phyloP scores from a whole-genome alignment of 2,113 vertebrate genomes.

The Leucoraja erinaceus region DNA sequence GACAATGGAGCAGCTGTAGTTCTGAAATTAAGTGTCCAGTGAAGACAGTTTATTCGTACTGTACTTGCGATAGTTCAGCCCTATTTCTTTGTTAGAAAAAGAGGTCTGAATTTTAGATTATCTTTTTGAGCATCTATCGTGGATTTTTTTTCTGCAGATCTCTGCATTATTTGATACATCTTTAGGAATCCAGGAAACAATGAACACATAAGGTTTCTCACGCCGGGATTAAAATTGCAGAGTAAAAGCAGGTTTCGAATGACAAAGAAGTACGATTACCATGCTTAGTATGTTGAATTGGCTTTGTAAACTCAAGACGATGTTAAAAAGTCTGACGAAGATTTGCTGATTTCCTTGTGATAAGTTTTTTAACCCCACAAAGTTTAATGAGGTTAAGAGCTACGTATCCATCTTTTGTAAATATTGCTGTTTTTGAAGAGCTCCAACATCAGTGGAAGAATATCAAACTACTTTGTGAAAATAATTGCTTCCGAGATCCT shows the following conservation, averaged over 20 bases:
- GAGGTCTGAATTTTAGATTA: background rate
- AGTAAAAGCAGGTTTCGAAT: background rate
- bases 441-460: background rate
- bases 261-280: constrained; percentile 30
- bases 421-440: constrained; percentile 1
- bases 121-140: background rate
- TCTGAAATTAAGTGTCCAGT: constrained; percentile 45
- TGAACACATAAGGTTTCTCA: background rate
- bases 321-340: background rate
- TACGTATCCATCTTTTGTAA: background rate
- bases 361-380: constrained; percentile 10
- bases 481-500: background rate
- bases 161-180: background rate
- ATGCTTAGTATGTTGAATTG: constrained; percentile 19
- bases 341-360: constrained; percentile 12
- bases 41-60: constrained; percentile 23
- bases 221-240: constrained; percentile 16
- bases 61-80: background rate
- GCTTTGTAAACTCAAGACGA: background rate
- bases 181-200: constrained; percentile 32
- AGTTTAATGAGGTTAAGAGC: background rate
- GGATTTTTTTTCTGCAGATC: background rate
- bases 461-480: background rate
- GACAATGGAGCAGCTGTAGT: constrained; percentile 69
- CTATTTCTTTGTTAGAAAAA: background rate